Evolutionary conservation across 2,888 invertebrate genomes (phyloP).

Genomic region (Hermodice carunculata): DNA sequence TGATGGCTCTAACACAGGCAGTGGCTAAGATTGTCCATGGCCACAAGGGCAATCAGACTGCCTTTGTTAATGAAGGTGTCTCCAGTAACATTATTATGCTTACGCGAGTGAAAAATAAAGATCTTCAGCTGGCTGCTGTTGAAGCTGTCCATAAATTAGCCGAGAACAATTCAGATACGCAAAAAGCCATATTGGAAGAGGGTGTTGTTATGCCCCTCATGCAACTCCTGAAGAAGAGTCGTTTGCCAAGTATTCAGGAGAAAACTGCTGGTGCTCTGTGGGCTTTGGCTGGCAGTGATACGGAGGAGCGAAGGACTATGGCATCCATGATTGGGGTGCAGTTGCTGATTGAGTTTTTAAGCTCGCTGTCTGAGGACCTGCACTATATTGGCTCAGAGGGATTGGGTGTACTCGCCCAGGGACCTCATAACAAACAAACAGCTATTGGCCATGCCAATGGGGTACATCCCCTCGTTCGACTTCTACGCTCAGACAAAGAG

Average conservation of each 20-base stretch:
- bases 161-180: conserved; percentile 58
- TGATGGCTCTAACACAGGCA: conserved; percentile 55
- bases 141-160: conserved; percentile 61
- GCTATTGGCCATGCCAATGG: conserved; percentile 62
- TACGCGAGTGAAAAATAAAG: conserved; percentile 51
- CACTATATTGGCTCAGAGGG: conserved; percentile 67
- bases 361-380: conserved; percentile 60
- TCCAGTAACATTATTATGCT: conserved; percentile 55
- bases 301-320: conserved; percentile 60
- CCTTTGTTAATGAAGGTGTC: conserved; percentile 58
- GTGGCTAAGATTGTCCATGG: conserved; percentile 51
- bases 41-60: conserved; percentile 56
- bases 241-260: conserved; percentile 43
- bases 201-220: conserved; percentile 62
- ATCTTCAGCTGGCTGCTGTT: conserved; percentile 64
- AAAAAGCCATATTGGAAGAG: conserved; percentile 55
- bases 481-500: conserved; percentile 62
- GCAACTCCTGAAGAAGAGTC: conserved; percentile 54
- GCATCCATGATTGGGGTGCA: conserved; percentile 63
- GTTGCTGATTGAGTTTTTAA: conserved; percentile 63
- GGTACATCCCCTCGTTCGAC: conserved; percentile 58
- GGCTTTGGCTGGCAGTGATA: conserved; percentile 63
- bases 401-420: conserved; percentile 63
- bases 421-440: conserved; percentile 59
- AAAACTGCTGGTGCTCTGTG: conserved; percentile 65